phyloP scores from a whole-genome alignment of 2,113 vertebrate genomes.

The Onychorhynchus coronatus region DNA sequence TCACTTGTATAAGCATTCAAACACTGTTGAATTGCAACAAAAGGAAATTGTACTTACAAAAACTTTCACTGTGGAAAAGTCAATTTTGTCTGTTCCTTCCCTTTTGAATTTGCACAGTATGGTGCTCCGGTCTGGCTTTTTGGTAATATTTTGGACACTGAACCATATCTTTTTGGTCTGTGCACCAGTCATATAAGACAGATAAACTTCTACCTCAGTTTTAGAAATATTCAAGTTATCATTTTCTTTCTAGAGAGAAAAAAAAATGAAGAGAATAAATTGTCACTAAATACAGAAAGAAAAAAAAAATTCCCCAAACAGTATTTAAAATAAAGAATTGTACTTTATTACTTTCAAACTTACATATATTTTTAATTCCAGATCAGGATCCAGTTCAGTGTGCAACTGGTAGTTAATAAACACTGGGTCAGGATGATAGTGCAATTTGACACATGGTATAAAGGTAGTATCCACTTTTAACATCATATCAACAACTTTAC shows the following conservation, averaged over 20 bases:
- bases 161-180: constrained; percentile 68
- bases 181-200: constrained; percentile 36
- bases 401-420: constrained; percentile 76
- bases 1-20: neutral
- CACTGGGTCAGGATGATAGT: constrained; percentile 72
- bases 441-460: constrained; percentile 66
- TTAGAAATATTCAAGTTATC: constrained; percentile 81
- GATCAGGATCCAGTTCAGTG: constrained; percentile 68
- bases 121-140: constrained; percentile 69
- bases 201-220: constrained; percentile 77
- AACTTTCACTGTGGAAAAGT: constrained; percentile 70
- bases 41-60: constrained; percentile 67
- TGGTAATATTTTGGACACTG: constrained; percentile 68
- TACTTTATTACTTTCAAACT: neutral
- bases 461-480: constrained; percentile 69
- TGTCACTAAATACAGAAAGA: neutral
- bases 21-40: neutral
- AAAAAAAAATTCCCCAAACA: neutral
- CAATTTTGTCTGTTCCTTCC: constrained; percentile 61
- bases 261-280: neutral
- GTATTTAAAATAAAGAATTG: neutral
- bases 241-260: constrained; percentile 80
- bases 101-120: constrained; percentile 79
- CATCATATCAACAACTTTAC: constrained; percentile 57
- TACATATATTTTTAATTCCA: constrained; percentile 80